Base-by-base conservation (phyloP, 2,888 invertebrate species). In the Nysson spinosus region DNA sequence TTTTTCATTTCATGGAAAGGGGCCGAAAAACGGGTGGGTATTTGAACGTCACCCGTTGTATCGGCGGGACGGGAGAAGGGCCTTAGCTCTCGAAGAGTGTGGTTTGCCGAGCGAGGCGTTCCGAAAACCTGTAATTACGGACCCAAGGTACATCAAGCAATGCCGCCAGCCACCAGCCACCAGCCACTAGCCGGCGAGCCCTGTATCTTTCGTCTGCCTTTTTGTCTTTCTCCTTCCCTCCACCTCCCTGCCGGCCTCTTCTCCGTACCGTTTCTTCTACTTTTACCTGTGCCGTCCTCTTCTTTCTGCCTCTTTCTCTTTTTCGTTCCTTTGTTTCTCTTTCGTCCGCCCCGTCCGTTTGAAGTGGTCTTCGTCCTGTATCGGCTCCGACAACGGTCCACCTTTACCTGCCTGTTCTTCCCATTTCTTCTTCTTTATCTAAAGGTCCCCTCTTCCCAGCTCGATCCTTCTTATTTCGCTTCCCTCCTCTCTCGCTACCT, bases 81-180 rank as follows among this genome's bases (percentile, higher is more conserved):
- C 80, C 82, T 83, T 81, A 82, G 83, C 83, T 85, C 82, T 85
- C 77, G 66, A 78, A 77, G 72, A 70, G 77, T 76, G 72, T 70
- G 78, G 73, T 72, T 74, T 75, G 77, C 72, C 74, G 72, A 74
- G 78, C 73, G 75, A 79, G 74, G 79, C 79, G 80, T 79, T 80
- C 79, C 75, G 77, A 86, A 85, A 85, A 85, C 85, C 85, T 85
- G 85, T 85, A 85, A 85, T 85, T 85, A 85, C 85, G 85, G 82
- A 82, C 83, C 85, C 85, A 83, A 81, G 82, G 84, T 82, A 85
- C 85, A 85, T 85, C 85, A 85, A 85, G 85, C 84, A 84, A 77
- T 84, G 85, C 85, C 85, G 85, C 83, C 84, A 77, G 67, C 72
- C 72, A 57, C 71, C 75, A 72, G 68, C 72, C 73, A 61, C 69